Percentiles rank a stretch among this genome's conserved stretches.
phyloP scores from a whole-genome alignment of 2,113 vertebrate species.

The Percina caprodes region DNA sequence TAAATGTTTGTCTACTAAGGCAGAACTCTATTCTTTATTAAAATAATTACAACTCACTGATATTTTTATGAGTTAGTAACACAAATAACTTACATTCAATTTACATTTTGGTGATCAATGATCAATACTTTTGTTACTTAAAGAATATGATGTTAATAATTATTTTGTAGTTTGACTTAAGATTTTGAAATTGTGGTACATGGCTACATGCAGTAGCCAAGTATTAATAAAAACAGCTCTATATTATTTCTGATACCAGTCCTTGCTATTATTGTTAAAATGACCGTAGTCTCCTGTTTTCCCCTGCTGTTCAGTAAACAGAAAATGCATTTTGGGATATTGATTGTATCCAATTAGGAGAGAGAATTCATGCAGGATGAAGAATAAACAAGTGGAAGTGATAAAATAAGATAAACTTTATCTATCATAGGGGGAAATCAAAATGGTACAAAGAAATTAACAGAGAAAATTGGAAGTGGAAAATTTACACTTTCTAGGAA shows the following conservation, averaged over 20 bases:
- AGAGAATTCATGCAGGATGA: background rate
- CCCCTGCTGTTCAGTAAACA: background rate
- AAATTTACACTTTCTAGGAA: background rate
- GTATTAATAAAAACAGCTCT: no score
- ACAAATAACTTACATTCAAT: no score
- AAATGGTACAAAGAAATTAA: conserved; percentile 6
- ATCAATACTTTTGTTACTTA: no score
- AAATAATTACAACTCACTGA: no score
- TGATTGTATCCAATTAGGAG: background rate
- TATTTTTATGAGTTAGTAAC: no score
- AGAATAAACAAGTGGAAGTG: background rate
- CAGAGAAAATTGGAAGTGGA: background rate
- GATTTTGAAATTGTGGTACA: no score
- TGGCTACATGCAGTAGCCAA: no score
- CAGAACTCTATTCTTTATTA: no score
- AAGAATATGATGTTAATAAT: no score
- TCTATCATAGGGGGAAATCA: background rate
- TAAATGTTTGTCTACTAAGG: no score
- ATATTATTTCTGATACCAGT: conserved; percentile 2
- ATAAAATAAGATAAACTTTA: background rate
- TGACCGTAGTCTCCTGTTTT: background rate
- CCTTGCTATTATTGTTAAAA: background rate
- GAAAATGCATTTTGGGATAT: background rate
- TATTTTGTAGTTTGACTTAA: no score
- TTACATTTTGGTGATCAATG: no score